A percentile compares a stretch with the other conserved stretches of the same genome.
Evolutionary conservation across 2,113 vertebrate genomes (phyloP).

Genomic region (Silurus meridionalis): DNA sequence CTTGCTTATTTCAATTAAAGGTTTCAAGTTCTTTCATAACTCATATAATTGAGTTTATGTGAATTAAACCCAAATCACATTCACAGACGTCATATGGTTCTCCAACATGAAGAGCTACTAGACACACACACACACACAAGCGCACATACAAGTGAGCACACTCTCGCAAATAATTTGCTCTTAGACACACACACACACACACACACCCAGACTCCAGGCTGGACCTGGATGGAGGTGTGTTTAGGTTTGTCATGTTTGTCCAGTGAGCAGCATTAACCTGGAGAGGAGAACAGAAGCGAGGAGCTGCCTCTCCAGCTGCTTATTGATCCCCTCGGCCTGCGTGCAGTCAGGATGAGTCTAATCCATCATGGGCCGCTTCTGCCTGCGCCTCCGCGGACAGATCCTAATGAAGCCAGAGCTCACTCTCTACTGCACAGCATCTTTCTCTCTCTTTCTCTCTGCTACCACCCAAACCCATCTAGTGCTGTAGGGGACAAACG

Average conservation of each 20-base stretch:
- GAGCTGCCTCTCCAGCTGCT: conserved; percentile 32
- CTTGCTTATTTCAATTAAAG: neutral
- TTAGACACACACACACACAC: neutral
- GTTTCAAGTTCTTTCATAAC: neutral
- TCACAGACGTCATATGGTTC: neutral
- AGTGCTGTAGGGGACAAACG: conserved; percentile 26
- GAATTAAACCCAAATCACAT: neutral
- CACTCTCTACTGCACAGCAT: conserved; percentile 22
- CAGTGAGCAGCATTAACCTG: conserved; percentile 37
- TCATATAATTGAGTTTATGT: neutral
- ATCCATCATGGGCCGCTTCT: conserved; percentile 50
- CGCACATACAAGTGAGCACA: neutral
- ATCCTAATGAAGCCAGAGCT: conserved; percentile 51
- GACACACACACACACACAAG: neutral
- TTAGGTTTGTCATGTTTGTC: conserved; percentile 30
- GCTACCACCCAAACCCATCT: neutral
- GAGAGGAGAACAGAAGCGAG: conserved; percentile 22
- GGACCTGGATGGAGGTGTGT: neutral
- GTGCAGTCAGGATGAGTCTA: conserved; percentile 48
- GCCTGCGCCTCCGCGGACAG: conserved; percentile 43
- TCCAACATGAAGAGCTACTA: neutral
- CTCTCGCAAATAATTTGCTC: neutral
- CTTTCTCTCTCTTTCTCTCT: neutral
- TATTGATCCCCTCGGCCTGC: conserved; percentile 53
- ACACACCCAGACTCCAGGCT: neutral